Evolutionary conservation across 2,888 invertebrate species (phyloP).

Genomic region (Chrysotoxum bicinctum): DNA sequence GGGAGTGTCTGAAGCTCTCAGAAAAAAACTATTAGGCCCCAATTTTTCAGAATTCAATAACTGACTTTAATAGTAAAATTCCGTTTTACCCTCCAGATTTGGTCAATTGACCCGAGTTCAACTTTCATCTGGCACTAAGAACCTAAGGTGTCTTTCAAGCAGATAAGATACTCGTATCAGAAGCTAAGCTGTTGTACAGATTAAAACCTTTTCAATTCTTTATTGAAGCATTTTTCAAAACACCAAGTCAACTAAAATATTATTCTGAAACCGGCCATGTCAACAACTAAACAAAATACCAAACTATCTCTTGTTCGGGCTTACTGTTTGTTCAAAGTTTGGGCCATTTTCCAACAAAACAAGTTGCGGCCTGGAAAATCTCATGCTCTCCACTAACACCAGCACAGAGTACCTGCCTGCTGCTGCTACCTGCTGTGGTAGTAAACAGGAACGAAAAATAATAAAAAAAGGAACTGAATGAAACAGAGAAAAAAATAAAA

Average conservation of each 20-base stretch:
- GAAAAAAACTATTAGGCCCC: no score
- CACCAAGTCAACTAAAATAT: background rate
- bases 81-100: no score
- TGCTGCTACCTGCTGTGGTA: conserved; percentile 67
- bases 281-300: background rate
- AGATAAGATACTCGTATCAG: no score
- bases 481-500: background rate
- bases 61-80: no score
- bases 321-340: conserved; percentile 30
- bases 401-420: conserved; percentile 39
- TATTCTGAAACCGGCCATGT: background rate
- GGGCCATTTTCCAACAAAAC: conserved; percentile 68
- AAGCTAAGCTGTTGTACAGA: no score
- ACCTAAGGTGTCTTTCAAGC: no score
- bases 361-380: conserved; percentile 64
- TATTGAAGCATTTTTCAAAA: no score
- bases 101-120: no score
- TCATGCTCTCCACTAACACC: conserved; percentile 39
- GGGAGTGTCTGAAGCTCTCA: no score
- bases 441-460: conserved; percentile 53
- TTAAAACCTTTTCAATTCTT: no score
- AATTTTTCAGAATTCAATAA: no score
- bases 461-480: conserved; percentile 6
- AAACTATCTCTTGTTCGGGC: conserved; percentile 35
- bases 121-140: no score